These are phyloP conservation scores for Coleophora flavipennella DNA, from an alignment of 2,888 invertebrate genomes.

Conservation along the genomic window DNA sequence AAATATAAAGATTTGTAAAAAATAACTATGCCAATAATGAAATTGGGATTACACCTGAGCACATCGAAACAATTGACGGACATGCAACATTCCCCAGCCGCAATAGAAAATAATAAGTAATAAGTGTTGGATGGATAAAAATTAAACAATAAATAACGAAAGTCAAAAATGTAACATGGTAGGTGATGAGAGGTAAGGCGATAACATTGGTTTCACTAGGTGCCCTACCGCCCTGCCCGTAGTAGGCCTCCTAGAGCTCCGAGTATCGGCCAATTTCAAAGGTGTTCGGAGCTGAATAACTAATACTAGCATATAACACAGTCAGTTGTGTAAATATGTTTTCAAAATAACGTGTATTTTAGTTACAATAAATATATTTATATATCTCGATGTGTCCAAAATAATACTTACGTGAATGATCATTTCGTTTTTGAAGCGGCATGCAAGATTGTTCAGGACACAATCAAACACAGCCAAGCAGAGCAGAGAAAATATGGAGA, in stretches of 20 bases:
- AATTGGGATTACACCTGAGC: not conserved
- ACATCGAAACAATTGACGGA: slow-evolving; percentile 30
- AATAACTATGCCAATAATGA: too few relatives aligned
- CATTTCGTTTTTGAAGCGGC: slow-evolving; percentile 82
- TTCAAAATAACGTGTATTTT: slow-evolving; percentile 7
- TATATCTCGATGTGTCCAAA: slow-evolving; percentile 66
- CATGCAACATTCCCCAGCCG: slow-evolving; percentile 73
- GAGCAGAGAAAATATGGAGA: slow-evolving; percentile 86
- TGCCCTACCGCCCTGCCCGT: slow-evolving; percentile 20
- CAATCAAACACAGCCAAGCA: slow-evolving; percentile 89
- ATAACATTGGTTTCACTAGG: slow-evolving; percentile 24
- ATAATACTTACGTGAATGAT: slow-evolving; percentile 84
- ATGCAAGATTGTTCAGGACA: slow-evolving; percentile 84
- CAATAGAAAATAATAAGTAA: slow-evolving; percentile 54
- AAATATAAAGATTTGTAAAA: too few relatives aligned
- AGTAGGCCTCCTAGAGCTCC: slow-evolving; percentile 12
- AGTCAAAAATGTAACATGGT: slow-evolving; percentile 37
- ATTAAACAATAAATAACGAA: slow-evolving; percentile 25
- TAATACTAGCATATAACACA: slow-evolving; percentile 1
- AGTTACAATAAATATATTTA: slow-evolving; percentile 17
- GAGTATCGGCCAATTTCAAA: slow-evolving; percentile 15
- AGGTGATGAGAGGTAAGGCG: slow-evolving; percentile 57
- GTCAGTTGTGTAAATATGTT: not conserved
- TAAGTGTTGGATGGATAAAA: slow-evolving; percentile 65
- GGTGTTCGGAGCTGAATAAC: not conserved